A percentile compares a stretch with the other conserved stretches of the same genome.
Evolutionary conservation across 2,113 vertebrate species (phyloP).

Genomic region (Tonatia bakeri): DNA sequence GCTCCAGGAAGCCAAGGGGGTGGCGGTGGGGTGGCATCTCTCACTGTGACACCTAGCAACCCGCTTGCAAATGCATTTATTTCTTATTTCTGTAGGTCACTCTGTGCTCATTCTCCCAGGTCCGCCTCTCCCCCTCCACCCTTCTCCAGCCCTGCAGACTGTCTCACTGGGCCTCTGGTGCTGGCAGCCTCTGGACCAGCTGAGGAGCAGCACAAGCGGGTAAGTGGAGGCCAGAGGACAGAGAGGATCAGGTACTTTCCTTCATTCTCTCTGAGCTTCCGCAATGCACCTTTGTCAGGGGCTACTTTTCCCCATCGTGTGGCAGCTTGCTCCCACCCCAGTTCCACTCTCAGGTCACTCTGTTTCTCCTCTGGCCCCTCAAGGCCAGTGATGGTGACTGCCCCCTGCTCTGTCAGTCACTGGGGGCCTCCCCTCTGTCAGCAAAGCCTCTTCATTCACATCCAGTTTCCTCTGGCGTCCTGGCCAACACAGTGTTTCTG

Average conservation of each 20-base stretch:
- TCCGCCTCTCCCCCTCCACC: background rate
- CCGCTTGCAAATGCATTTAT: background rate
- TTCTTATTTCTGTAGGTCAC: background rate
- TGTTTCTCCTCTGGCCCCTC: background rate
- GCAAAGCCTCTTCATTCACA: background rate
- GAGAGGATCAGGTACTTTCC: rapidly evolving
- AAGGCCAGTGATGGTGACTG: background rate
- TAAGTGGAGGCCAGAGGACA: background rate
- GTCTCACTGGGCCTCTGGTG: background rate
- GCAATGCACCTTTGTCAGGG: background rate
- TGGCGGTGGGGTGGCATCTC: no score
- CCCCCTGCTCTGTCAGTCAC: background rate
- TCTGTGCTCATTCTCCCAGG: background rate
- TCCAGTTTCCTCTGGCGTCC: background rate
- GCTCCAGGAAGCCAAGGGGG: background rate
- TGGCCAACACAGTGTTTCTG: background rate
- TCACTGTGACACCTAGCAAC: background rate
- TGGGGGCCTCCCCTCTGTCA: background rate
- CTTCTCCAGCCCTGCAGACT: background rate
- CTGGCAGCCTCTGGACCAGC: background rate
- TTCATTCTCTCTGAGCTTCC: background rate
- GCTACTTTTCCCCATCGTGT: background rate
- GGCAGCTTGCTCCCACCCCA: background rate
- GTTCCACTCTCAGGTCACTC: background rate
- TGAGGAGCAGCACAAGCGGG: background rate